Conservation (phyloP, 2,113 vertebrate species). For the Muntiacus reevesi region DNA sequence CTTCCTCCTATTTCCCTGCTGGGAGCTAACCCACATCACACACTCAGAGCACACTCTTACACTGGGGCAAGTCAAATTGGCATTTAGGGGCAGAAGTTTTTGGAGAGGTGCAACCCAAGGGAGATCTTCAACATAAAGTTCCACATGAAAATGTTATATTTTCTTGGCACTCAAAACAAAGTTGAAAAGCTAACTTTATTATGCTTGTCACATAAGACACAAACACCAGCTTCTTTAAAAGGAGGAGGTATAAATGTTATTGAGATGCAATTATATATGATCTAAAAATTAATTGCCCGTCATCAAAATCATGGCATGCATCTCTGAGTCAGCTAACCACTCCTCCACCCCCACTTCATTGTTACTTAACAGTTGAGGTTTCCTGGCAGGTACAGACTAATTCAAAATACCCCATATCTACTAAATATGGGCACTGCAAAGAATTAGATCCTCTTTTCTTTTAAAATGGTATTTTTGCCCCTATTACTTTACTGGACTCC, state of each 20-base stretch:
- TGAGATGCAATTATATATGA: constrained; percentile 36
- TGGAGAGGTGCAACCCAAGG: not conserved
- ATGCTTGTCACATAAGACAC: not conserved
- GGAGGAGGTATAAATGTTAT: not conserved
- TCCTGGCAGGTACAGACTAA: constrained; percentile 31
- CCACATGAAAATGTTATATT: not conserved
- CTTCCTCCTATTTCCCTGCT: not conserved
- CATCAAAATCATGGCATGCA: constrained; percentile 13
- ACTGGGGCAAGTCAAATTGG: not conserved
- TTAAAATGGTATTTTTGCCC: not conserved
- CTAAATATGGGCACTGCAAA: not conserved
- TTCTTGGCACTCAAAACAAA: not conserved
- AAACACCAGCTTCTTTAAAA: constrained; percentile 10
- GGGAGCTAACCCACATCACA: not conserved
- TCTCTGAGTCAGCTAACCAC: constrained; percentile 37
- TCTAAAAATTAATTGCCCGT: constrained; percentile 43
- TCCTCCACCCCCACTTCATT: not conserved
- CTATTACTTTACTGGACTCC: not conserved
- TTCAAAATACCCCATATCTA: not conserved
- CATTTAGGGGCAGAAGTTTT: not conserved
- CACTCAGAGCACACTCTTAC: not conserved
- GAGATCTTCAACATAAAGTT: not conserved
- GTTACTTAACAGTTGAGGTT: constrained; percentile 39
- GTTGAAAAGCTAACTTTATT: not conserved
- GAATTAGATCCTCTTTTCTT: not conserved